Evolutionary conservation across 1,140 invertebrate genomes (phyloP).

Genomic region (Apis dorsata): DNA sequence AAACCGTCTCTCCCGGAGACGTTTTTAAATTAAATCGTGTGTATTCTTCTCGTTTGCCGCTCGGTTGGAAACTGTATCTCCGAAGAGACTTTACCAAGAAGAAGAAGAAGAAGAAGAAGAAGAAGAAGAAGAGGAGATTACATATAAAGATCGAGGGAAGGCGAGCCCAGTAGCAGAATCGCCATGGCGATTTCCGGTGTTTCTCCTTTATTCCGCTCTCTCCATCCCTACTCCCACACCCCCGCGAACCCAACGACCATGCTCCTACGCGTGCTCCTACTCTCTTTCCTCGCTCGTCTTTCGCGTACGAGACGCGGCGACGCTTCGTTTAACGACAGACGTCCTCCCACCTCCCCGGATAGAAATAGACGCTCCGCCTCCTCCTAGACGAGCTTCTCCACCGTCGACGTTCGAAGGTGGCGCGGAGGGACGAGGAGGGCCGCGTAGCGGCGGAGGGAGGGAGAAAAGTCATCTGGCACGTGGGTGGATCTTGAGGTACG

Average conservation of each 20-base stretch:
- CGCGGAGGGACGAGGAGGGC: neutral
- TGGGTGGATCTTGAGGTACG: slow-evolving; percentile 49
- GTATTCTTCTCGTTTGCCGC: neutral
- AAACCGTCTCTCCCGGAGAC: neutral
- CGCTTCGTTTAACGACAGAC: slow-evolving; percentile 56
- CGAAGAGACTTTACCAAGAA: neutral
- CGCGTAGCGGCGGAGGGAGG: neutral
- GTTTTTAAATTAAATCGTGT: slow-evolving; percentile 15
- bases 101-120: neutral
- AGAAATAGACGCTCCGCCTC: slow-evolving; percentile 79
- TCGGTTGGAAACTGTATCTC: slow-evolving; percentile 23
- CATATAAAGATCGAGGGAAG: neutral
- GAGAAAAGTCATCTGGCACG: slow-evolving; percentile 11
- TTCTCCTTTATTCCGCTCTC: neutral
- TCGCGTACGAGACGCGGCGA: slow-evolving; percentile 7
- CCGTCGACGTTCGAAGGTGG: slow-evolving; percentile 22
- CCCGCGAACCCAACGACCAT: neutral
- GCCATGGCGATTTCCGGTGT: slow-evolving; percentile 17
- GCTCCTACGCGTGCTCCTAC: slow-evolving; percentile 41
- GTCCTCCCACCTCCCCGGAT: slow-evolving; percentile 60
- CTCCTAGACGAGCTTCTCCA: slow-evolving; percentile 69
- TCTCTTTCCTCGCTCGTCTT: slow-evolving; percentile 14
- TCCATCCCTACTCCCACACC: neutral
- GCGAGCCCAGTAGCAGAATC: neutral
- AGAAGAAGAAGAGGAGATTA: too few species aligned